These are phyloP conservation scores for Magallana nippona DNA, from an alignment of 2,888 invertebrate species.

Conservation along the genomic window DNA sequence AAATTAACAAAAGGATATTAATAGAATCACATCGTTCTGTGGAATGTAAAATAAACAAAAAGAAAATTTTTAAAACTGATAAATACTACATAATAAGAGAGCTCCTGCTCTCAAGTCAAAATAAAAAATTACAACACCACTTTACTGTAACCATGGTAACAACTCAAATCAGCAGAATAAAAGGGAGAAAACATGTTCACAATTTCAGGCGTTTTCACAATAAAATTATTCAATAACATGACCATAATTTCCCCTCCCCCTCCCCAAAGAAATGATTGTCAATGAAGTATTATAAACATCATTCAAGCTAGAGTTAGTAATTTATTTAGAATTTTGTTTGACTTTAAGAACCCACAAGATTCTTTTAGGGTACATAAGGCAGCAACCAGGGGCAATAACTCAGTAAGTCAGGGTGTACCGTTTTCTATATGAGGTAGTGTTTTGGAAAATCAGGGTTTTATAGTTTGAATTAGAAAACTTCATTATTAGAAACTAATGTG, in stretches of 20 bases:
- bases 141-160: background rate
- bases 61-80: constrained; percentile 15
- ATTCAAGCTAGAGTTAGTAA: too few relatives aligned
- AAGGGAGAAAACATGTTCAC: background rate
- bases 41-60: constrained; percentile 34
- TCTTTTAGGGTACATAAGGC: too few relatives aligned
- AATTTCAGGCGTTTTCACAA: too few relatives aligned
- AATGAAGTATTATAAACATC: too few relatives aligned
- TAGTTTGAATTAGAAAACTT: background rate
- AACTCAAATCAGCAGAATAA: constrained; percentile 6
- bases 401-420: too few relatives aligned
- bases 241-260: too few relatives aligned
- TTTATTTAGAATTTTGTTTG: too few relatives aligned
- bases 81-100: background rate
- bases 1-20: constrained; percentile 4
- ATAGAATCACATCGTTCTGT: constrained; percentile 1
- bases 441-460: background rate
- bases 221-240: too few relatives aligned
- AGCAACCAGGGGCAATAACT: too few relatives aligned
- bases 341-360: too few relatives aligned
- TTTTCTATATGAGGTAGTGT: background rate
- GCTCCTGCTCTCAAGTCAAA: background rate
- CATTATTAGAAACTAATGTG: too few relatives aligned
- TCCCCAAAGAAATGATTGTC: too few relatives aligned
- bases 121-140: background rate